A percentile compares a stretch with the other conserved stretches of the same genome.
phyloP scores from a whole-genome alignment of 2,113 vertebrate genomes.

The Lontra canadensis region DNA sequence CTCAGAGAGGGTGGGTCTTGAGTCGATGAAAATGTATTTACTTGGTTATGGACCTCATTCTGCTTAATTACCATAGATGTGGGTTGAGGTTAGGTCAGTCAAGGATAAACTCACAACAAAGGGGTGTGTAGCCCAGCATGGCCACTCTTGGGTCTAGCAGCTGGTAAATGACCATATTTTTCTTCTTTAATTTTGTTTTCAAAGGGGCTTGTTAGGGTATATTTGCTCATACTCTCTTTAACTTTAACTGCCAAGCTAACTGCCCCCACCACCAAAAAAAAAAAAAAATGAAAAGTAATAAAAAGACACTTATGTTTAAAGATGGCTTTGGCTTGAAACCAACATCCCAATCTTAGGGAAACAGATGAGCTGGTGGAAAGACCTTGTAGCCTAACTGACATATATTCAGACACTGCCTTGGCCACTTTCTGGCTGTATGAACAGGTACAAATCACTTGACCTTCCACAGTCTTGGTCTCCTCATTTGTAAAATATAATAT shows the following conservation, averaged over 20 bases:
- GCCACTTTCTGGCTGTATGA: not conserved
- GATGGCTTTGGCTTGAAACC: not conserved
- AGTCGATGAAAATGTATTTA: constrained; percentile 10
- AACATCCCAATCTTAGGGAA: not conserved
- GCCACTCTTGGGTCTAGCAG: not conserved
- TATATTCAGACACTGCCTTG: not conserved
- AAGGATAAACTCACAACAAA: not conserved
- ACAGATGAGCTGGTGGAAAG: not conserved
- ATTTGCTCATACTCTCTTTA: constrained; percentile 18
- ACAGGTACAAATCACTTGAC: not conserved
- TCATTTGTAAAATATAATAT: not conserved
- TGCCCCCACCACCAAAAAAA: not conserved
- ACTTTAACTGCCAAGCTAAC: not conserved
- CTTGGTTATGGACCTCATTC: not conserved
- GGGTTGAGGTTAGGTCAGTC: constrained; percentile 13
- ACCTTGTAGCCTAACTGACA: not conserved
- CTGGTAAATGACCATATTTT: not conserved
- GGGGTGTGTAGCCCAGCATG: not conserved
- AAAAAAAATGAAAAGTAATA: not conserved
- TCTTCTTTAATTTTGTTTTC: constrained; percentile 41
- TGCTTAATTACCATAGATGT: not conserved
- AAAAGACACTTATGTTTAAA: not conserved
- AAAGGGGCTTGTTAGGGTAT: not conserved
- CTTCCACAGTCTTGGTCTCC: not conserved
- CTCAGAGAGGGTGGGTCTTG: not conserved